These are phyloP conservation scores for Sinocyclocheilus anophthalmus DNA, from an alignment of 2,113 vertebrate genomes.

Conservation along the genomic window DNA sequence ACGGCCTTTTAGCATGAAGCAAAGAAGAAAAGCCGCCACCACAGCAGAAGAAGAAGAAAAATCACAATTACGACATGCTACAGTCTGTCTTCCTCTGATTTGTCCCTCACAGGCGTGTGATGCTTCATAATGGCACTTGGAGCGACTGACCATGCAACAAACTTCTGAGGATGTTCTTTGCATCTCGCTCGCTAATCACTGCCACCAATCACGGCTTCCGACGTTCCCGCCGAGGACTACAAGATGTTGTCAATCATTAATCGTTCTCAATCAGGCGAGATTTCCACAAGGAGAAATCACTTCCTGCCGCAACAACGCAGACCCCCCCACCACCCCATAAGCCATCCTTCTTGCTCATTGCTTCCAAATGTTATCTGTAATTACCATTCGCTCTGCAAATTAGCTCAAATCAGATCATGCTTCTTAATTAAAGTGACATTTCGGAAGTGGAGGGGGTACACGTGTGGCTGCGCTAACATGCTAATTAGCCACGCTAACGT, in stretches of 20 bases:
- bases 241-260: constrained; percentile 48
- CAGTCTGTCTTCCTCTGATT: background rate
- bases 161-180: background rate
- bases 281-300: constrained; percentile 44
- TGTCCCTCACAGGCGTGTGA: background rate
- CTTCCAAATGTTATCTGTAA: constrained; percentile 58
- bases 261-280: constrained; percentile 34
- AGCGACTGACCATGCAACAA: background rate
- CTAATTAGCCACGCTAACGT: constrained; percentile 45
- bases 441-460: constrained; percentile 30
- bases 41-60: too few species aligned
- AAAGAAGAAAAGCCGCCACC: too few species aligned
- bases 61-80: background rate
- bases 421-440: constrained; percentile 61
- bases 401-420: constrained; percentile 59
- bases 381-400: constrained; percentile 56
- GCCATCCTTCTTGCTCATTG: constrained; percentile 42
- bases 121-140: background rate
- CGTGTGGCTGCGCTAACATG: constrained; percentile 39
- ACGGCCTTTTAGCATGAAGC: too few species aligned
- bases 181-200: background rate
- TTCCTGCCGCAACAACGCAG: background rate
- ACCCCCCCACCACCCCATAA: background rate
- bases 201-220: constrained; percentile 11
- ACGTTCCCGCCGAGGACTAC: constrained; percentile 11